Evolutionary conservation across 2,113 vertebrate species (phyloP).

Genomic region (Mastomys natalensis): DNA sequence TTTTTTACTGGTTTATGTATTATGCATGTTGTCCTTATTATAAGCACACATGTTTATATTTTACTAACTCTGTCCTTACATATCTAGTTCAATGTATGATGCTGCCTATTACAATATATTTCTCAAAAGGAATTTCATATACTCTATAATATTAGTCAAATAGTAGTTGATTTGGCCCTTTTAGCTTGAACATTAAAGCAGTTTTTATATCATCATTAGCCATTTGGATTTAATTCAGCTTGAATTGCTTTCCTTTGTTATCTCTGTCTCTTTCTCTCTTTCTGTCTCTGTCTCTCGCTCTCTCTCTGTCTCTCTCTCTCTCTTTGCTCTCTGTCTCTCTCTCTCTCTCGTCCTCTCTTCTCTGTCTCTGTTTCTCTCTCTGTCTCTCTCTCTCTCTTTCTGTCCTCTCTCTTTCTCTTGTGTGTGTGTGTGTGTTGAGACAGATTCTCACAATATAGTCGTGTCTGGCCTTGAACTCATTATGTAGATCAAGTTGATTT

Average conservation of each 20-base stretch:
- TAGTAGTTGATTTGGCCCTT: slow-evolving; percentile 19
- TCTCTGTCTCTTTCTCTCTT: not conserved
- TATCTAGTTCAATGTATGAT: not conserved
- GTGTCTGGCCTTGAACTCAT: not conserved
- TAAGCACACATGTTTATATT: not conserved
- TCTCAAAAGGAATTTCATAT: not conserved
- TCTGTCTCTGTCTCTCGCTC: not conserved
- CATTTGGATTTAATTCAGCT: not conserved
- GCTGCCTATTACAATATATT: not conserved
- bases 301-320: not conserved
- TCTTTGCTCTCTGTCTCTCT: not conserved
- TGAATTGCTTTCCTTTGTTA: not conserved
- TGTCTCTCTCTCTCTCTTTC: no score
- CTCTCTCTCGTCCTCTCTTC: no score
- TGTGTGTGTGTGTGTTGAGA: not conserved
- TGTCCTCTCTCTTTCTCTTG: not conserved
- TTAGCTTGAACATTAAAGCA: not conserved
- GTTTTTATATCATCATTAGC: not conserved
- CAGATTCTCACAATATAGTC: not conserved
- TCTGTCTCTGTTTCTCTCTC: not conserved
- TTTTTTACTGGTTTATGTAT: not conserved
- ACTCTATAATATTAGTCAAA: not conserved
- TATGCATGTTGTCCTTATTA: not conserved
- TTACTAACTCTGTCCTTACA: not conserved
- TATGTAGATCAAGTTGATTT: not conserved